A percentile compares a stretch with the other conserved stretches of the same genome.
These are phyloP conservation scores for Philhelius pedissequus DNA, from an alignment of 2,888 invertebrate genomes.

Conservation along the genomic window DNA sequence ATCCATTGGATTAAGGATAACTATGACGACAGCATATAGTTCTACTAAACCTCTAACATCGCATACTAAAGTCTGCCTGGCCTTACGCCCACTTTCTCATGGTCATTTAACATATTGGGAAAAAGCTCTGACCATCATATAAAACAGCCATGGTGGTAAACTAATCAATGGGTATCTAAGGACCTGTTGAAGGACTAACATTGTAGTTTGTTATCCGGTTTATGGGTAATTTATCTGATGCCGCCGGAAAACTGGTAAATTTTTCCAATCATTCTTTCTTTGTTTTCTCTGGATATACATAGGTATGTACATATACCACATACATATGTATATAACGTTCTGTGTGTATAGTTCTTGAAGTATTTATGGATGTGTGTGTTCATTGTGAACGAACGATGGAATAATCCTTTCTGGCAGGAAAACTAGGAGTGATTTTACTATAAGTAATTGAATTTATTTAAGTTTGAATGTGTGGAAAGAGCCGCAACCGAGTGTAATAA, in stretches of 20 bases:
- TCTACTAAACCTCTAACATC: neutral
- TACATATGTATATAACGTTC: too few species aligned
- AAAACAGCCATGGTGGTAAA: neutral
- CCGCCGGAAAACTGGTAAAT: constrained; percentile 1
- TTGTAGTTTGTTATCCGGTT: constrained; percentile 48
- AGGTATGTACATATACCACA: too few species aligned
- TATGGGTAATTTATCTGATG: constrained; percentile 29
- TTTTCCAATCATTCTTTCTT: constrained; percentile 28
- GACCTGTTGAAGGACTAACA: constrained; percentile 63
- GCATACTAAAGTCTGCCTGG: neutral
- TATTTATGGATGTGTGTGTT: neutral
- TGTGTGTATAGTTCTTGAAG: constrained; percentile 5
- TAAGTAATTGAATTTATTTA: constrained; percentile 49
- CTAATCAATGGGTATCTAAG: constrained; percentile 22
- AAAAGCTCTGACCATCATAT: neutral
- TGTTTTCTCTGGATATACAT: neutral
- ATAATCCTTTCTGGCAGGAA: neutral
- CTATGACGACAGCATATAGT: neutral
- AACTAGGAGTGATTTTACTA: constrained; percentile 29
- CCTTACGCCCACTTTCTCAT: neutral
- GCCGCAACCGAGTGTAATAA: neutral
- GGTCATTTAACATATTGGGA: neutral
- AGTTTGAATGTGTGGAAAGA: neutral
- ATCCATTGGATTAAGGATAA: neutral
- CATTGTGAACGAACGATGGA: neutral